phyloP scores from a whole-genome alignment of 2,888 invertebrate genomes.

The Drosophila infuscata region DNA sequence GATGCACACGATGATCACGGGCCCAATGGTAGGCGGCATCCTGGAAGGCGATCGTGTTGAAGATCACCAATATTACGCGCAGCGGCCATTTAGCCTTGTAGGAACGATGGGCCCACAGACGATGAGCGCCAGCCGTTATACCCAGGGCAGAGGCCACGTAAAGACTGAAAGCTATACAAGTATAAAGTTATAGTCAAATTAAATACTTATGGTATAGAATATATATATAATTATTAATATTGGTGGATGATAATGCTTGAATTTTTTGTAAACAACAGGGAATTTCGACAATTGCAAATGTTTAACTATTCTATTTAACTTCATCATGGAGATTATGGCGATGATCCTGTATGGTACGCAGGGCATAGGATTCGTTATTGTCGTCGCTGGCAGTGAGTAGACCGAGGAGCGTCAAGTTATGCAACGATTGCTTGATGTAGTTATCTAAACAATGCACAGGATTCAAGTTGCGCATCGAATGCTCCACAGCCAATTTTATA shows the following conservation, averaged over 20 bases:
- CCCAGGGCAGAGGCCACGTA: slow-evolving; percentile 94
- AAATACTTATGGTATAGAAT: background rate
- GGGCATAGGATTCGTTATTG: slow-evolving; percentile 3
- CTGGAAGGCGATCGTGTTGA: slow-evolving; percentile 97
- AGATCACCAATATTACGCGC: slow-evolving; percentile 90
- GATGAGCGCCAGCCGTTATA: slow-evolving; percentile 98
- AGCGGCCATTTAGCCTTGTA: slow-evolving; percentile 98
- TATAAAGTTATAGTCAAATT: slow-evolving; percentile 12
- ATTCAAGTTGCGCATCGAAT: slow-evolving; percentile 62
- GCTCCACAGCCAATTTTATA: slow-evolving; percentile 53
- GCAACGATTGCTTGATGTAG: slow-evolving; percentile 53
- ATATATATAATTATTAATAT: slow-evolving; percentile 17
- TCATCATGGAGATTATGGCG: background rate
- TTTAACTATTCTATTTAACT: background rate
- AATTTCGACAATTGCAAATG: background rate
- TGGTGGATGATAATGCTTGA: background rate
- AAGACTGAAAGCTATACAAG: slow-evolving; percentile 88
- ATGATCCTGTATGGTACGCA: background rate
- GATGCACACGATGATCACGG: slow-evolving; percentile 93
- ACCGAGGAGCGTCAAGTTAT: slow-evolving; percentile 33
- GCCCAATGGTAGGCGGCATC: slow-evolving; percentile 92
- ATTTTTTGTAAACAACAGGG: background rate
- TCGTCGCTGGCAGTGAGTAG: slow-evolving; percentile 3
- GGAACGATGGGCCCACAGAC: slow-evolving; percentile 97
- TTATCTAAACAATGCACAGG: slow-evolving; percentile 56